These are phyloP conservation scores for Rynchops niger DNA, from an alignment of 2,113 vertebrate species.

Conservation along the genomic window DNA sequence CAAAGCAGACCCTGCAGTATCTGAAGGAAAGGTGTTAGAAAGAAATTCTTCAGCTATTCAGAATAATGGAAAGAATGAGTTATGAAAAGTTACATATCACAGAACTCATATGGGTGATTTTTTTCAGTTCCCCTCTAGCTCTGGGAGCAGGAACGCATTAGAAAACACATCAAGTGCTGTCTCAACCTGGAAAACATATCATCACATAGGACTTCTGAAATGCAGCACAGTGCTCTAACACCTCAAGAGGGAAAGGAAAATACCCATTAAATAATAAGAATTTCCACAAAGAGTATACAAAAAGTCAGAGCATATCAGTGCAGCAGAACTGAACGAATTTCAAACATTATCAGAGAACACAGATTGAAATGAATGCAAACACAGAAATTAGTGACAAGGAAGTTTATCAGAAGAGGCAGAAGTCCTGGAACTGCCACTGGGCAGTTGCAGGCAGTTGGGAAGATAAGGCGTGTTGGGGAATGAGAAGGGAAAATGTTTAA, in stretches of 20 bases:
- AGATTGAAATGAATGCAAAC: background rate
- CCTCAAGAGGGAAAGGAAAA: background rate
- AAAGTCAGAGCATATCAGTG: background rate
- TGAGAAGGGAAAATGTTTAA: background rate
- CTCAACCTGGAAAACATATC: background rate
- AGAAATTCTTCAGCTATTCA: background rate
- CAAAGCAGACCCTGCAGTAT: background rate
- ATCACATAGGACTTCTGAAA: background rate
- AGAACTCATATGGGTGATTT: background rate
- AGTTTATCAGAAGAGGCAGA: background rate
- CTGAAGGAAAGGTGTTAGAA: background rate
- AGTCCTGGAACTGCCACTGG: background rate
- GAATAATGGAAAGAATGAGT: background rate
- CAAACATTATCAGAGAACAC: background rate
- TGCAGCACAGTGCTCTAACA: background rate
- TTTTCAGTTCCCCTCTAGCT: background rate
- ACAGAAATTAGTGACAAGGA: background rate
- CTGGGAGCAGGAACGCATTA: background rate
- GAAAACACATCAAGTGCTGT: background rate
- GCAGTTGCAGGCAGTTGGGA: background rate
- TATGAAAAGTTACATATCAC: background rate
- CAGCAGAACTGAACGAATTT: background rate
- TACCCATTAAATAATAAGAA: background rate
- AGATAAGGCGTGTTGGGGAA: background rate
- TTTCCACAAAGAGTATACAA: background rate